phyloP scores from a whole-genome alignment of 2,888 invertebrate genomes.

The Drosophila anomalata region DNA sequence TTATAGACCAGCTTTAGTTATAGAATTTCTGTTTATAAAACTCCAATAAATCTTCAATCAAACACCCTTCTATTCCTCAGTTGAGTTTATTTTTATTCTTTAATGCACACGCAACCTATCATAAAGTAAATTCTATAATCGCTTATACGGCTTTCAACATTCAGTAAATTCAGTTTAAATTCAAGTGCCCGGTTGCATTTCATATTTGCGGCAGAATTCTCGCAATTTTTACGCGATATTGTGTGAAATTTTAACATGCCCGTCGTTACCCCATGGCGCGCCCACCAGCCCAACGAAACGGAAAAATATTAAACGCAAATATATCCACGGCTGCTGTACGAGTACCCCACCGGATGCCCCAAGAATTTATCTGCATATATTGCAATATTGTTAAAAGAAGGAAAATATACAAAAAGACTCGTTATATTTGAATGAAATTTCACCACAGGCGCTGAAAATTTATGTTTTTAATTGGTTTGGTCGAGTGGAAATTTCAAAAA shows the following conservation, averaged over 20 bases:
- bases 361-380: constrained; percentile 41
- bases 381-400: constrained; percentile 10
- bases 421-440: constrained; percentile 58
- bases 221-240: constrained; percentile 38
- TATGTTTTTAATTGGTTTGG: constrained; percentile 78
- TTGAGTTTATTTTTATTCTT: constrained; percentile 1
- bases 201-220: constrained; percentile 31
- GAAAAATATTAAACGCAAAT: constrained; percentile 48
- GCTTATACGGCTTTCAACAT: not conserved
- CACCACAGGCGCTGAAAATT: constrained; percentile 56
- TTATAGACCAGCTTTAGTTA: too few species aligned
- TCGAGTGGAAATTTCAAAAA: constrained; percentile 69
- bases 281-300: constrained; percentile 21
- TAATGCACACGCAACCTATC: not conserved
- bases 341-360: constrained; percentile 5
- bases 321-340: constrained; percentile 24
- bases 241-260: constrained; percentile 56
- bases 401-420: constrained; percentile 38
- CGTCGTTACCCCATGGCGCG: constrained; percentile 12
- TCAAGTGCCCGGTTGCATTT: constrained; percentile 9
- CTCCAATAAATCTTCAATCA: not conserved
- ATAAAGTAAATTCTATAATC: constrained; percentile 6
- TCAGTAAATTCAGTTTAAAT: constrained; percentile 8
- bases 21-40: not conserved
- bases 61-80: not conserved